These are phyloP conservation scores for Chlorops oryzae DNA, from an alignment of 1,140 invertebrate genomes.

Conservation along the genomic window DNA sequence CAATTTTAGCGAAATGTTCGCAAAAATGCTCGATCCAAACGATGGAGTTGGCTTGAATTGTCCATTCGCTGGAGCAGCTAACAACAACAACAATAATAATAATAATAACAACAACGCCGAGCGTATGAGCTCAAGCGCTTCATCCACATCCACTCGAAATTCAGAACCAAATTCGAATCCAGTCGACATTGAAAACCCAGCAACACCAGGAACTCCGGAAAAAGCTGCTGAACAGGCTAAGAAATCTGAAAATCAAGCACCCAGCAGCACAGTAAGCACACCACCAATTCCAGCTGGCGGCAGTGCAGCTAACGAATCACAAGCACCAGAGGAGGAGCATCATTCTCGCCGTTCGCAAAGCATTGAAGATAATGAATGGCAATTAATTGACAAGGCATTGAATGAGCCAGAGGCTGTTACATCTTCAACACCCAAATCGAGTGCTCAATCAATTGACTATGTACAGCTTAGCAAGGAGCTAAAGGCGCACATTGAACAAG, in stretches of 20 bases:
- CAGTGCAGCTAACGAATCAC: too few species aligned
- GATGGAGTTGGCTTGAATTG: not conserved
- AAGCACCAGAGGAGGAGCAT: too few species aligned
- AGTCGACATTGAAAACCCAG: too few species aligned
- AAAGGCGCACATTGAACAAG: constrained; percentile 24
- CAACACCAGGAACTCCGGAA: too few species aligned
- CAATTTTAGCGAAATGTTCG: constrained; percentile 44
- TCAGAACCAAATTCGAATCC: too few species aligned
- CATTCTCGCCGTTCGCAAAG: constrained; percentile 23
- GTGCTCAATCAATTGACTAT: constrained; percentile 10
- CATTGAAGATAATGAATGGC: constrained; percentile 35
- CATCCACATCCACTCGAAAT: not conserved
- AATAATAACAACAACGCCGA: not conserved
- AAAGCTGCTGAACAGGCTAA: too few species aligned
- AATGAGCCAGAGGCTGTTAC: not conserved
- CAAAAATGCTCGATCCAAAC: constrained; percentile 39
- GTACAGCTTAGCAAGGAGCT: not conserved
- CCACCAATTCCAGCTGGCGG: too few species aligned
- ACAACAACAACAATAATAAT: not conserved
- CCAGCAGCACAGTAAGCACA: too few species aligned
- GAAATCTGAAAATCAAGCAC: too few species aligned
- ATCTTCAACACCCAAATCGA: not conserved
- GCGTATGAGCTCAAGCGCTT: not conserved
- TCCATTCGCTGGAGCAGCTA: constrained; percentile 1
- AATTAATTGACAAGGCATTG: constrained; percentile 23